Evolutionary conservation across 1,140 invertebrate species (phyloP).

Genomic region (Bombus cullumanus): DNA sequence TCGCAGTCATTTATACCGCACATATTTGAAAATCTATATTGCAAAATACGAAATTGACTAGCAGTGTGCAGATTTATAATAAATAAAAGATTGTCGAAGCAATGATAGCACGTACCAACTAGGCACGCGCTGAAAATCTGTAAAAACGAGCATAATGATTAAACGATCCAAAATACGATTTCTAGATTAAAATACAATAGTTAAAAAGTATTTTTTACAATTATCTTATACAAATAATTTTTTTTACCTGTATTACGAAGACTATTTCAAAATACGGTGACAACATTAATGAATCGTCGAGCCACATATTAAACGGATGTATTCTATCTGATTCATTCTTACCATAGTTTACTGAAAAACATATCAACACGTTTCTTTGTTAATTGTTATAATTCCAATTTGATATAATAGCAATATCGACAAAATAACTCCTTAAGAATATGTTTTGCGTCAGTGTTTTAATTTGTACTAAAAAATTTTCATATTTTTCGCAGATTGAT

Average conservation of each 20-base stretch:
- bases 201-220: neutral
- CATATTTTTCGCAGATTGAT: neutral
- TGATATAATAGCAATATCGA: neutral
- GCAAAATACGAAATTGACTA: conserved; percentile 67
- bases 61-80: conserved; percentile 62
- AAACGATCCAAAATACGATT: neutral
- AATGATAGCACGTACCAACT: conserved; percentile 58
- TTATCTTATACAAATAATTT: neutral
- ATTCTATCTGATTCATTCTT: conserved; percentile 51
- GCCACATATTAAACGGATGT: conserved; percentile 61
- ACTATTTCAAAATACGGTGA: conserved; percentile 63
- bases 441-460: too few relatives aligned
- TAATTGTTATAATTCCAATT: too few relatives aligned
- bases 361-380: neutral
- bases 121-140: conserved; percentile 33
- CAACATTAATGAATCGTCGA: neutral
- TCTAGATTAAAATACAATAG: too few relatives aligned
- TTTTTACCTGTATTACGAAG: conserved; percentile 53
- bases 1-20: rapidly evolving
- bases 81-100: conserved; percentile 66
- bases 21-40: conserved; percentile 35
- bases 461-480: neutral
- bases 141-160: too few relatives aligned
- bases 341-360: conserved; percentile 17
- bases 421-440: neutral